These are phyloP conservation scores for Eupsilia transversa DNA, from an alignment of 2,888 invertebrate species.

Conservation along the genomic window DNA sequence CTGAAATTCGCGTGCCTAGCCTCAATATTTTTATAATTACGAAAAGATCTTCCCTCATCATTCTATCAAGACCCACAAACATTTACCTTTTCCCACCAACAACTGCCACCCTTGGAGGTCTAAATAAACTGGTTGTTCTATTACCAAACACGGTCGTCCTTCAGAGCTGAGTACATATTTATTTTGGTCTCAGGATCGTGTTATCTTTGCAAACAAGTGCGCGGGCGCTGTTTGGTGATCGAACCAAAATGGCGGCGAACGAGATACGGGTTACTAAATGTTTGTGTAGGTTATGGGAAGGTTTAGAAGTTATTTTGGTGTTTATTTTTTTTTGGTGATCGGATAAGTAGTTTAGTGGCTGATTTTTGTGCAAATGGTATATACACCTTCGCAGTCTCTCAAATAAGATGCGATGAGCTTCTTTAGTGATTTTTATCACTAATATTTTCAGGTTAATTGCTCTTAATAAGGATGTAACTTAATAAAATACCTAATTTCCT, in stretches of 20 bases:
- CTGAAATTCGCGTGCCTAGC: conserved; percentile 30
- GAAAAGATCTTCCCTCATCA: conserved; percentile 16
- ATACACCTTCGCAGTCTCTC: neutral
- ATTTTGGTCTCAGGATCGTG: conserved; percentile 83
- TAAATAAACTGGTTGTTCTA: conserved; percentile 46
- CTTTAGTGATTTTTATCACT: no score
- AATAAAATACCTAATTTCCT: neutral
- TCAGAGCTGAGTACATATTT: conserved; percentile 86
- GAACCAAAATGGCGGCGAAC: conserved; percentile 62
- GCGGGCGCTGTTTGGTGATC: conserved; percentile 72
- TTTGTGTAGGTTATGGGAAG: conserved; percentile 64
- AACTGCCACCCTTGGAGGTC: neutral
- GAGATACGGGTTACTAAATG: conserved; percentile 58
- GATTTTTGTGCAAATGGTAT: conserved; percentile 8
- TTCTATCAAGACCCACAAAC: neutral
- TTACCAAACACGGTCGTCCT: conserved; percentile 75
- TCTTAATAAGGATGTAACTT: neutral
- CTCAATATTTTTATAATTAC: conserved; percentile 39
- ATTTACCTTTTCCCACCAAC: neutral
- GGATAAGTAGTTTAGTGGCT: conserved; percentile 18
- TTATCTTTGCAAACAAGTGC: conserved; percentile 86
- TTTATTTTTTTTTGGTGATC: conserved; percentile 36
- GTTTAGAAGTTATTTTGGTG: conserved; percentile 54
- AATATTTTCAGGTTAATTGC: neutral
- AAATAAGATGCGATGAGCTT: neutral